Percentiles rank a stretch among this genome's conserved stretches.
Conservation (phyloP, 1,140 invertebrate genomes). For the Macrostomum lignano region DNA sequence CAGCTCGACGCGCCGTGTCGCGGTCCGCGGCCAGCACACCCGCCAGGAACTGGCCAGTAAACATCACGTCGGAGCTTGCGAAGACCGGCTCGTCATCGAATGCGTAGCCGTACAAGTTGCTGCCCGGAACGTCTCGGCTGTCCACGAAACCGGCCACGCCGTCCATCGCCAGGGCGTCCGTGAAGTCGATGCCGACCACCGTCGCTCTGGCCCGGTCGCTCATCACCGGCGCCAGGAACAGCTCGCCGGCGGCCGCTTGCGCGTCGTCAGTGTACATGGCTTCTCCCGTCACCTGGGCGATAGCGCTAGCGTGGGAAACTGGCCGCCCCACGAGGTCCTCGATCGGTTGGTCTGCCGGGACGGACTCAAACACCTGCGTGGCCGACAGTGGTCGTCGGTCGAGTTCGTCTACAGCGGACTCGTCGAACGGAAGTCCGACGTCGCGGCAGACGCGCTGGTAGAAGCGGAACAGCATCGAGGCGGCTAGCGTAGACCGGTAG, state of each 20-base stretch:
- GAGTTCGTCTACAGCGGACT: too few species aligned
- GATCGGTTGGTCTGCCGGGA: slow-evolving; percentile 32
- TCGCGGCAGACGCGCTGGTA: too few species aligned
- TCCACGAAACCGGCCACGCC: slow-evolving; percentile 32
- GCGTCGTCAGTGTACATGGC: slow-evolving; percentile 62
- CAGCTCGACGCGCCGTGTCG: too few species aligned
- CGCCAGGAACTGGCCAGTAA: too few species aligned
- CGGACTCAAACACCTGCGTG: slow-evolving; percentile 24
- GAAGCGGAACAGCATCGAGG: too few species aligned
- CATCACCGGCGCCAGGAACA: too few species aligned
- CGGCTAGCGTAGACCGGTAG: slow-evolving; percentile 46
- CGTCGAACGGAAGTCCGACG: too few species aligned
- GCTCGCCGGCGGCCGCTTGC: slow-evolving; percentile 32
- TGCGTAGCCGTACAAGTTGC: slow-evolving; percentile 9
- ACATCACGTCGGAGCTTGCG: too few species aligned
- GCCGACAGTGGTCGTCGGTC: slow-evolving; percentile 7
- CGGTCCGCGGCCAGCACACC: too few species aligned
- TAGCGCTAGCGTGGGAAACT: slow-evolving; percentile 46
- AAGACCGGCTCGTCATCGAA: slow-evolving; percentile 12
- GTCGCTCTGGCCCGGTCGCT: too few species aligned
- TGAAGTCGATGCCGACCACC: slow-evolving; percentile 32
- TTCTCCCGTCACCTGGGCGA: slow-evolving; percentile 59
- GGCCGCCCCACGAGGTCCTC: slow-evolving; percentile 49
- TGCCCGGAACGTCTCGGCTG: slow-evolving; percentile 15
- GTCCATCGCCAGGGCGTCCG: slow-evolving; percentile 37